Base-by-base conservation (phyloP, 2,113 vertebrate genomes). In the Mystacornis crossleyi region DNA sequence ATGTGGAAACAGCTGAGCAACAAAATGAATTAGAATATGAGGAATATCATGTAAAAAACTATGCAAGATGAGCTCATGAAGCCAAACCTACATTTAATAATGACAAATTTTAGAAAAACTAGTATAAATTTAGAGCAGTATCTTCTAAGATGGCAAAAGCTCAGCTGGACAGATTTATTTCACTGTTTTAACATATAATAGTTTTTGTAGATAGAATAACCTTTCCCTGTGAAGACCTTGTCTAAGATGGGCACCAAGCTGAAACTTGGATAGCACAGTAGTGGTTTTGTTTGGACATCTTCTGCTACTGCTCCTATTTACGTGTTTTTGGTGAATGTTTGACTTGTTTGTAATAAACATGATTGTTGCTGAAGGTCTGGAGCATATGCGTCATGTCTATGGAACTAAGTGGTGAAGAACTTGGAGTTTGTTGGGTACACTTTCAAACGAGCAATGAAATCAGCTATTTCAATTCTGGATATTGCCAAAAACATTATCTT, bases 251-350 rank as follows among this genome's bases (percentile, higher is more conserved):
- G 43, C 1, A 8, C 86, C 75, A 88, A 92, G 64, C 26, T 58
- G 75, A 81, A 95, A 78, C 34, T 93, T 93, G 91, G 86, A 86
- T 19, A 83, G 82, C 67, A 62, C 11, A 38, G 23, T 21, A 58
- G 26, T 73, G 60, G 60, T 92, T 96, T 92, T 77, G 64, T 81
- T 80, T 83, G 91, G 82, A 90, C 94, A 96, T 96, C 96, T 96
- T 90, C 81, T 94, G 79, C 72, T 89, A 14, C 60, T 83, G 64
- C 72, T 97, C 82, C 86, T 83, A 40, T 90, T 97, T 95, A 92
- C 38, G 16, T 47, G 69, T 66, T 95, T 47, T 66, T 89, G 55
- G n/a, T 66, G 71, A 90, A 90, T 25, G 7, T 90, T 86, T 89
- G 72, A 81, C 89, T 93, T 89, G 82, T 72, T 96, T 90, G 71